phyloP scores from a whole-genome alignment of 2,113 vertebrate species.

The Psittacus erithacus region DNA sequence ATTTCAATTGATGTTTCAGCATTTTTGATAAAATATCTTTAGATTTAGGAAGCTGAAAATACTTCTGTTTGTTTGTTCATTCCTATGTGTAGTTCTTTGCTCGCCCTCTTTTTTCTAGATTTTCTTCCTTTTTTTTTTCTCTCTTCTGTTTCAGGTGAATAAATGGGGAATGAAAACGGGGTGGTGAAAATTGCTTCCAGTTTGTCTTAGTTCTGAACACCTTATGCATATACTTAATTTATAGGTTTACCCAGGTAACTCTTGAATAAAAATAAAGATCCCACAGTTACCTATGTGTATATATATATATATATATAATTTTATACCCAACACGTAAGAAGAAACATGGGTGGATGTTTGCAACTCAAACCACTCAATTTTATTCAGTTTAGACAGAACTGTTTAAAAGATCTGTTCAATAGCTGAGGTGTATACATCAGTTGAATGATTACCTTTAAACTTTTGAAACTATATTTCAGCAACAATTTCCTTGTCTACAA shows the following conservation, averaged over 20 bases:
- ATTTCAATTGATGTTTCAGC: background rate
- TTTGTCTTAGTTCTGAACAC: background rate
- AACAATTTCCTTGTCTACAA: conserved; percentile 79
- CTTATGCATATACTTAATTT: background rate
- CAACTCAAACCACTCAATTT: background rate
- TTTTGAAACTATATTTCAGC: conserved; percentile 68
- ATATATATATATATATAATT: background rate
- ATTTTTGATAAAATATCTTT: background rate
- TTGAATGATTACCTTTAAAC: conserved; percentile 65
- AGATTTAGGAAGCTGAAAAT: background rate
- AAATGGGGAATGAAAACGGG: background rate
- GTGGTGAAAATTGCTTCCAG: background rate
- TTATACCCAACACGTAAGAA: background rate
- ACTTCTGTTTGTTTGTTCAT: background rate
- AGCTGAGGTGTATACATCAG: conserved; percentile 31
- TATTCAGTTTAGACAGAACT: background rate
- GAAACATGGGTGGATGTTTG: background rate
- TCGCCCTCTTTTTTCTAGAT: background rate
- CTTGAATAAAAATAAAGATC: background rate
- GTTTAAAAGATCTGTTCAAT: conserved; percentile 30
- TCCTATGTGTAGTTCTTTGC: background rate
- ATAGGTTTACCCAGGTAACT: background rate
- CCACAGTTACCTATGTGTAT: background rate
- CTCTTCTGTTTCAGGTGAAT: too few species aligned
- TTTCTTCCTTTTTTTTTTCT: background rate